Evolutionary conservation across 1,140 invertebrate species (phyloP).

Genomic region (Aleiodes sp.): DNA sequence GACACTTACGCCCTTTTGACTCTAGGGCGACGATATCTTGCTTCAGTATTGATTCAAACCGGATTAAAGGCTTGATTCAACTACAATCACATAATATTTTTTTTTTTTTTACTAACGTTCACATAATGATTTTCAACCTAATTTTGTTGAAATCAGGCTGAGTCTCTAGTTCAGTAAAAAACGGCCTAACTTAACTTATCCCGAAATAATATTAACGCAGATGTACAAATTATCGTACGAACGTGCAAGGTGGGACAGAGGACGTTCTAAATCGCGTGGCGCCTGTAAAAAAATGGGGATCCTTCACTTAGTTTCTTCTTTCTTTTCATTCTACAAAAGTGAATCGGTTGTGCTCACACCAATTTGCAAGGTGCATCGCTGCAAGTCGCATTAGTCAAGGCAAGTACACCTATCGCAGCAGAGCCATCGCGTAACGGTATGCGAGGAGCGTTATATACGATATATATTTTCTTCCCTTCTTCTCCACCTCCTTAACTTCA

Average conservation of each 20-base stretch:
- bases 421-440: constrained; percentile 63
- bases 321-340: constrained; percentile 26
- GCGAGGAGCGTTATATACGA: constrained; percentile 50
- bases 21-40: no score
- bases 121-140: no score
- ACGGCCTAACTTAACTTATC: not conserved
- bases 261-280: constrained; percentile 50
- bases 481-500: not conserved
- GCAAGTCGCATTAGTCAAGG: constrained; percentile 62
- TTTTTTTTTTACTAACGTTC: no score
- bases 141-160: no score
- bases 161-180: no score
- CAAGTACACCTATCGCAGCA: constrained; percentile 55
- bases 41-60: no score
- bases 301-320: not conserved
- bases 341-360: constrained; percentile 38
- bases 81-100: no score
- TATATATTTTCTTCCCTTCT: constrained; percentile 40
- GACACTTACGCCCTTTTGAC: no score
- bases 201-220: not conserved
- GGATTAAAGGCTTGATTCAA: no score
- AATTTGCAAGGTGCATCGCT: constrained; percentile 64
- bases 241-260: constrained; percentile 49
- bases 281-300: no score
- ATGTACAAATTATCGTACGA: not conserved